Evolutionary conservation across 2,797 vertebrate genomes (phyloP).

Genomic region (Phrynocephalus forsythii): DNA sequence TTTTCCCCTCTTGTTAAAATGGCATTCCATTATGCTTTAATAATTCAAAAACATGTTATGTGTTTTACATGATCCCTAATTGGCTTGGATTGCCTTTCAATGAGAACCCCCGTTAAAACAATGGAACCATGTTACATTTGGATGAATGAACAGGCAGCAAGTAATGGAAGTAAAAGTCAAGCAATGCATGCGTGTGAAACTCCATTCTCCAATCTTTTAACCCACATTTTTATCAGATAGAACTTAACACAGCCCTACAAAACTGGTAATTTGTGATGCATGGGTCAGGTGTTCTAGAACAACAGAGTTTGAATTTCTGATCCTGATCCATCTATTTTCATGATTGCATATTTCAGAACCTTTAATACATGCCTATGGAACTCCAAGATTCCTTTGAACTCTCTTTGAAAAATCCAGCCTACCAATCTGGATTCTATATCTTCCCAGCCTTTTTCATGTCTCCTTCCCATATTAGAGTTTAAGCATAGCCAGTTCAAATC

Average conservation of each 20-base stretch:
- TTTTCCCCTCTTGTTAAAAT: no score
- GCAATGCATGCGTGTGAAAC: neutral
- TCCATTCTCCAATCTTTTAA: neutral
- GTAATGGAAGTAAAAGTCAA: neutral
- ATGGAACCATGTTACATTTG: no score
- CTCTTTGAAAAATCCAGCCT: slow-evolving; percentile 8
- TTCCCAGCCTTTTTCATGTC: neutral
- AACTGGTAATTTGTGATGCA: neutral
- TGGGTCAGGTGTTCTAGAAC: neutral
- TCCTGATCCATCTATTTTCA: neutral
- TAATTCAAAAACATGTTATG: neutral
- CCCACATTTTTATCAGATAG: neutral
- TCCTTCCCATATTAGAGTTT: slow-evolving; percentile 2
- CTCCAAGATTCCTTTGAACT: neutral
- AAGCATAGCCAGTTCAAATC: slow-evolving; percentile 11
- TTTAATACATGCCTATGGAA: slow-evolving; percentile 2
- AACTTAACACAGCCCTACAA: neutral
- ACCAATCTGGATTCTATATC: slow-evolving; percentile 34
- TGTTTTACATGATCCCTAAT: neutral
- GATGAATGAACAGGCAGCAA: neutral
- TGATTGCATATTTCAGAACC: neutral
- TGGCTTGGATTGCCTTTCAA: neutral
- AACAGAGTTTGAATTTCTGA: neutral
- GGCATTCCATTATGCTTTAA: neutral
- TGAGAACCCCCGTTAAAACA: neutral